Evolutionary conservation across 2,888 invertebrate genomes (phyloP).

Genomic region (Aspidapion aeneum): DNA sequence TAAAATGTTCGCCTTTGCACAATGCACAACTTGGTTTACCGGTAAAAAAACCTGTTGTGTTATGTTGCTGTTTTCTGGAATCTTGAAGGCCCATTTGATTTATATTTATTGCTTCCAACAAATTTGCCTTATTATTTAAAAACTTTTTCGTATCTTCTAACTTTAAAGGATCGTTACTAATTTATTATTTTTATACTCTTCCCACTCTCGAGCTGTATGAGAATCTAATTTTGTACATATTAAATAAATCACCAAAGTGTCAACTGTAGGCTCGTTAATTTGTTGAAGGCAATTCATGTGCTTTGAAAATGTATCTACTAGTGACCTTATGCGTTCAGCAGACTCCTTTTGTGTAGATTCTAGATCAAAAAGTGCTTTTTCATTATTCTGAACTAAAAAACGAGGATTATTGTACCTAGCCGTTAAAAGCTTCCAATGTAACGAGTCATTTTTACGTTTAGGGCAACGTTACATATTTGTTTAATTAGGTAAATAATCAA

Average conservation of each 20-base stretch:
- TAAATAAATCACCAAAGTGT: constrained; percentile 13
- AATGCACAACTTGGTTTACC: neutral
- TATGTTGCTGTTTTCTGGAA: neutral
- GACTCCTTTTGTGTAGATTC: constrained; percentile 4
- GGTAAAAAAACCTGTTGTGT: neutral
- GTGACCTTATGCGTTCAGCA: neutral
- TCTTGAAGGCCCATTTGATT: neutral
- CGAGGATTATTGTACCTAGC: constrained; percentile 17
- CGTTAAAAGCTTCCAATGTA: constrained; percentile 4
- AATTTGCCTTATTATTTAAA: constrained; percentile 8
- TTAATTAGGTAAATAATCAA: too few species aligned
- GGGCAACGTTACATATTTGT: too few species aligned
- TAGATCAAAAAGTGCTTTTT: constrained; percentile 5
- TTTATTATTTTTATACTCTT: too few species aligned
- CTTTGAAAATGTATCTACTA: constrained; percentile 7
- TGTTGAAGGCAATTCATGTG: constrained; percentile 6
- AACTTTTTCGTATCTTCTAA: constrained; percentile 3
- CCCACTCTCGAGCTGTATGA: neutral
- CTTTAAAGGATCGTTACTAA: neutral
- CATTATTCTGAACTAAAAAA: too few species aligned
- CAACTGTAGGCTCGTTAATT: constrained; percentile 5
- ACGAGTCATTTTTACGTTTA: too few species aligned
- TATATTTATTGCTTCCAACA: constrained; percentile 5
- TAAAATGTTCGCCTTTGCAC: neutral
- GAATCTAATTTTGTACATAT: constrained; percentile 13